Evolutionary conservation across 2,797 vertebrate genomes (phyloP), one percentile per base, ranked within the genome.

Genomic region (Champsocephalus esox): DNA sequence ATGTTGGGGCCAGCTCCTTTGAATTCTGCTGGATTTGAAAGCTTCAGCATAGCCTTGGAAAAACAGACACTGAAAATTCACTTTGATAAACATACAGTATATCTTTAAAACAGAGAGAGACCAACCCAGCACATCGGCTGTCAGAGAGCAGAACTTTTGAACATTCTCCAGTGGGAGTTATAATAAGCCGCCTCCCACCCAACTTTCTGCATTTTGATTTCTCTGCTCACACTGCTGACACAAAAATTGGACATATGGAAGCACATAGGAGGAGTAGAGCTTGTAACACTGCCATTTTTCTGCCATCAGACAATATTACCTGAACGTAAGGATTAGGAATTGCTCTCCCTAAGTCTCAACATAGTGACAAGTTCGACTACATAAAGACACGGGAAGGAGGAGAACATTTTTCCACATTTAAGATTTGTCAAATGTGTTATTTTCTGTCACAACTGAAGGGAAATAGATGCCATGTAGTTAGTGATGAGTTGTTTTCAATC

Each of bases 31-130:
- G 82, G 80, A 89, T 92, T 87, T 88, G 79, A 93, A 92, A 81
- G 85, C 81, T 68, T 84, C 13, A 2, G 85, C 87, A 85, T 85
- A 80, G 82, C 84, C 80, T 84, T 38, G 34, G 28, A 69, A 92
- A 92, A 89, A 91, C 83, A 82, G 75, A 86, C 55, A 41, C 81
- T 87, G 87, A 89, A 86, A 93, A 92, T 89, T 92, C 84, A 89
- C 91, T 94, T 94, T 94, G 94, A 93, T 93, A 93, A 94, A 91
- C 88, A 92, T 86, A 21, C 21, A 21, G 21, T 21, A 90, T 85
- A 90, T 94, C 89, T 94, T 89, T 89, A 93, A 93, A 92, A 92
- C 79, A 89, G 80, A 92, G 80, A 77, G 82, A 82, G 87, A 87
- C 76, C 87, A 84, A 83, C 79, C 56, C 69, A 66, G 82, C 48